Evolutionary conservation across 2,113 vertebrate genomes (phyloP), one percentile per base, ranked within the genome.

Genomic region (Cynoglossus semilaevis): DNA sequence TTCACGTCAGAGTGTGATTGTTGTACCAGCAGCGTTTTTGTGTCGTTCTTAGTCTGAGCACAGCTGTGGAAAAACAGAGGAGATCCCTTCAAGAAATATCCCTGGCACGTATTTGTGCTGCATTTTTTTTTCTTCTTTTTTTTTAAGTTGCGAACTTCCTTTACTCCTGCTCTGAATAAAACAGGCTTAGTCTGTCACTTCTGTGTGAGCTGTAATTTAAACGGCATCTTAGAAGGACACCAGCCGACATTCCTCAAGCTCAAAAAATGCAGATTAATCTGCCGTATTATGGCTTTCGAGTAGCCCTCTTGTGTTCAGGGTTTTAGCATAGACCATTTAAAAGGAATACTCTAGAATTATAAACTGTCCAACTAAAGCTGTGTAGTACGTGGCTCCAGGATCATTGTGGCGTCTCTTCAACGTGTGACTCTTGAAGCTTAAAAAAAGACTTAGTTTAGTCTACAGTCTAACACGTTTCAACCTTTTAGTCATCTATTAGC

Each of bases 41-140:
- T 56, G 72, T 68, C 15, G 73, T 77, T 77, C 47, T 70, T 59
- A 75, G 43, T 72, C 65, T 9, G 46, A 56, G 50, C 22, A 61
- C 48, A 69, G 63, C 58, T 79, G 52, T 76, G 43, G 51, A 58
- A 71, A 76, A 72, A 76, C 74, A 75, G 47, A 17, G 11, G 55
- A 76, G 54, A 72, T 50, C 22, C 67, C 67, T 63, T 76, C 74
- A 54, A 57, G 76, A 69, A 53, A 41, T 61, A 58, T 62, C 72
- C 66, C 54, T 55, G 45, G 49, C 54, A 63, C 70, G 19, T n/a
- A 29, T 34, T 68, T 41, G 19, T 74, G 62, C 70, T 55, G 68
- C 73, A n/a, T n/a, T n/a, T n/a, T 74, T 63, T 68, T 58, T 80
- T 22, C 77, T 70, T 81, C 68, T 74, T 73, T 67, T 58, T 67